Base-by-base conservation (phyloP, 2,113 vertebrate species). In the Trogon surrucura region DNA sequence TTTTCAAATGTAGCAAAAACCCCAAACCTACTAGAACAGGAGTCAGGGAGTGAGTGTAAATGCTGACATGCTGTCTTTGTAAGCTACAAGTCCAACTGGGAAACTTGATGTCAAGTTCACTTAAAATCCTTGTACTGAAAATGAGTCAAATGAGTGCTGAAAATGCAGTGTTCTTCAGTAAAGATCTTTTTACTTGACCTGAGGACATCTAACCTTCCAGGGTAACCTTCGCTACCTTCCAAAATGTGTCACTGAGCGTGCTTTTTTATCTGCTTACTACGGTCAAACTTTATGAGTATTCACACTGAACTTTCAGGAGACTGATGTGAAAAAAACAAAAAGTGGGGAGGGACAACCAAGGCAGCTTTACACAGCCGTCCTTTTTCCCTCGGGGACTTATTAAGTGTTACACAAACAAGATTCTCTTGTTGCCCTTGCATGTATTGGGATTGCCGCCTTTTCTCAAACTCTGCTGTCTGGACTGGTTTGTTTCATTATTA, bases 351-450 rank as follows among this genome's bases (percentile, higher is more conserved):
- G 36, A 67, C 60, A 92, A 32, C 36, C 32, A 58, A 80, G 32
- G 61, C 93, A 89, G 75, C 82, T 91, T 81, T 93, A 58, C 85
- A 69, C 58, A 94, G 81, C 86, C 93, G 80, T 93, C 67, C 22
- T 36, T 92, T 89, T 95, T 96, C 97, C 96, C 97, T 95, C 25
- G 94, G 97, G 92, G 95, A 53, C 94, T 95, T 90, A 96, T 97
- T 97, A 98, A 96, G 79, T 51, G 57, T 91, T 94, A 54, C 20
- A 89, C 80, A 98, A 98, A 98, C 97, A 98, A 97, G 81, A 56
- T 47, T 89, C 77, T 73, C 84, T 97, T 34, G 51, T 96, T 93
- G 64, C 78, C 85, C 80, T 72, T 64, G 88, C 2, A 83, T 79
- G 57, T 57, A 16, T 25, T 56, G 74, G 41, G 91, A 74, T 96